Base-by-base conservation (phyloP, 2,113 vertebrate species). In the Spermophilus dauricus region DNA sequence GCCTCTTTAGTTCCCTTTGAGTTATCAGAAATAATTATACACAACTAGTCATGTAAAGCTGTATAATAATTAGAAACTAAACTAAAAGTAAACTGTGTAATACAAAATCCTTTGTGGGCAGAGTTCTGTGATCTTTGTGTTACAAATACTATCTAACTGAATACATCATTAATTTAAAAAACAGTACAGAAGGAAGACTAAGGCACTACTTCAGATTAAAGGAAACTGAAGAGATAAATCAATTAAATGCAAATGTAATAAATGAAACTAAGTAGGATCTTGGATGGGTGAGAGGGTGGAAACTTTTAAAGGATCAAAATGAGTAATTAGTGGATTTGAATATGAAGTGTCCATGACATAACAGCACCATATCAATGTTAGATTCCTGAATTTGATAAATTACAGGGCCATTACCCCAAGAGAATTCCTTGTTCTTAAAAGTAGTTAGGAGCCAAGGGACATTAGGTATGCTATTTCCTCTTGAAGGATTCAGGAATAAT, bases 121-220 rank as follows among this genome's bases (percentile, higher is more conserved):
- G 4, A 96, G 20, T 14, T 39, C 70, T 76, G 4, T 48, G 58
- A 73, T 32, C 88, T 83, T 17, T 92, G 5, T 85, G 28, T 88
- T 89, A 91, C 53, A 89, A 90, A 82, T 4, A 90, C 18, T 61
- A 95, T 56, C 72, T 72, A 89, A 73, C 16, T 72, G n/a, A 77
- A 88, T 26, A 89, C 8, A 87, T 14, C 48, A 28, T 76, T 87
- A 96, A 48, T 67, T 63, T 63, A 11, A 34, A 83, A 88, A 34
- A n/a, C 45, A 73, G 12, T 45, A 86, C 0, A 86, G 34, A 77
- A 72, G n/a, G 53, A 76, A 8, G 58, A 72, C 26, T 61, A 18
- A 86, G 14, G 13, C 85, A 86, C 37, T 67, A 53, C 53, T 73
- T 86, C 42, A 56, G 37, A 67, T 86, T 94, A 82, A 78, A n/a